phyloP scores from a whole-genome alignment of 1,140 invertebrate species.

The Bombus turneri region DNA sequence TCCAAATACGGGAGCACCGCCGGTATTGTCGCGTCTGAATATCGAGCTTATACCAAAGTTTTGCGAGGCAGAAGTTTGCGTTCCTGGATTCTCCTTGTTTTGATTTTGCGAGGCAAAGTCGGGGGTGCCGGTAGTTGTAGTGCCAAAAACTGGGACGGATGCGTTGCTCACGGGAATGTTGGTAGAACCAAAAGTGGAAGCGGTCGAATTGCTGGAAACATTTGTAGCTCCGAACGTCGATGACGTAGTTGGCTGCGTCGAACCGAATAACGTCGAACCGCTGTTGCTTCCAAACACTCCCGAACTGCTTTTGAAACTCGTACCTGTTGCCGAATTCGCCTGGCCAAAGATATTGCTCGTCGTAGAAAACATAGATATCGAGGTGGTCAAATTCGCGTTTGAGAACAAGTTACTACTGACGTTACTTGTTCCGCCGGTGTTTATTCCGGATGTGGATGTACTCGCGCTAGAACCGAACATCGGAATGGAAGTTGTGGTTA shows the following conservation, averaged over 20 bases:
- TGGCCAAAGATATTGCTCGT: slow-evolving; percentile 26
- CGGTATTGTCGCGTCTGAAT: slow-evolving; percentile 15
- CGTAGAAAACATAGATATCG: slow-evolving; percentile 10
- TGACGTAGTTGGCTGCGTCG: slow-evolving; percentile 15
- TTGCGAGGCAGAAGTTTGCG: slow-evolving; percentile 1
- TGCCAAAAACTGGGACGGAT: slow-evolving; percentile 41
- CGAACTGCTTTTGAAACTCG: slow-evolving; percentile 22
- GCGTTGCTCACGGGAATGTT: background rate
- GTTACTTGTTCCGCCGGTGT: background rate
- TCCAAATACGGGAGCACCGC: slow-evolving; percentile 1
- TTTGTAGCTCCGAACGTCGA: slow-evolving; percentile 37
- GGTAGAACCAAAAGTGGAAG: slow-evolving; percentile 16
- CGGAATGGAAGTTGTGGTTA: background rate
- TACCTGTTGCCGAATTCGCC: background rate
- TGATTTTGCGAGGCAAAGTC: slow-evolving; percentile 46
- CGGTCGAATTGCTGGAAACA: slow-evolving; percentile 1
- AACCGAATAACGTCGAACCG: slow-evolving; percentile 31
- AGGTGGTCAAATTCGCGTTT: background rate
- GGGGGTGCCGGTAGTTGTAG: slow-evolving; percentile 6
- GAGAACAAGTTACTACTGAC: slow-evolving; percentile 31
- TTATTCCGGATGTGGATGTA: background rate
- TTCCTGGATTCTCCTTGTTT: background rate
- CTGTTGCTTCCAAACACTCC: slow-evolving; percentile 26
- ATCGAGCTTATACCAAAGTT: slow-evolving; percentile 48
- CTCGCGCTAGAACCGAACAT: slow-evolving; percentile 12